These are phyloP conservation scores for Lytechinus pictus DNA, from an alignment of 35 echinoderm and acorn worm genomes.

Conservation along the genomic window DNA sequence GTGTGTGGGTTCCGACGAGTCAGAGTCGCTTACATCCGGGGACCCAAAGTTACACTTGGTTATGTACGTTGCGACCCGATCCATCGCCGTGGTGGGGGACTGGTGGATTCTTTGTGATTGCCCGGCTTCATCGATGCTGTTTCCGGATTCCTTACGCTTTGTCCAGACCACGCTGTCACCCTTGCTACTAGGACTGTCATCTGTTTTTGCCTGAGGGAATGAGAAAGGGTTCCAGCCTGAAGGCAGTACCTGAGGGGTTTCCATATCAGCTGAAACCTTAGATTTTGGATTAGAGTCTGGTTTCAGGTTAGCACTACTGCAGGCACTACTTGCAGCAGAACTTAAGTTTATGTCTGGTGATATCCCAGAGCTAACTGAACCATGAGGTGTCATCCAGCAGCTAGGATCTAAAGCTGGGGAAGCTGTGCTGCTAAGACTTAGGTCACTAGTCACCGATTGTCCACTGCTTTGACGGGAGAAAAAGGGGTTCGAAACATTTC, in stretches of 20 bases:
- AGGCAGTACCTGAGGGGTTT: constrained; percentile 54
- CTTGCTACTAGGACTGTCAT: constrained; percentile 51
- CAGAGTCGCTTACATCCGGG: constrained; percentile 73
- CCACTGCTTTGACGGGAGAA: constrained; percentile 72
- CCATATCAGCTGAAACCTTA: constrained; percentile 24
- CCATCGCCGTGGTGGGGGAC: constrained; percentile 65
- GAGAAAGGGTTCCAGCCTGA: constrained; percentile 77
- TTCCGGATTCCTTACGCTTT: constrained; percentile 64
- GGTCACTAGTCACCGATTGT: constrained; percentile 83
- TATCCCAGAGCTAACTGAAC: constrained; percentile 82
- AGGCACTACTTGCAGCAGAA: background rate
- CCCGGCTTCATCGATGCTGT: constrained; percentile 54
- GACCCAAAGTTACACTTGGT: constrained; percentile 77
- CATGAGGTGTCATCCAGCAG: constrained; percentile 62
- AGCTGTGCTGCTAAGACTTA: constrained; percentile 76
- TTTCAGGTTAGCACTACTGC: constrained; percentile 29
- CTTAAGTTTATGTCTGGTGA: constrained; percentile 65
- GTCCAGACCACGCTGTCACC: constrained; percentile 74
- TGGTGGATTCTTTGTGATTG: constrained; percentile 39
- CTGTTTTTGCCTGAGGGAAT: constrained; percentile 60
- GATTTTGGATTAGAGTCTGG: background rate
- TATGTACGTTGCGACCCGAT: constrained; percentile 68
- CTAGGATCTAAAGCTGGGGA: constrained; percentile 77
- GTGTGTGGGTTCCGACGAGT: constrained; percentile 33
- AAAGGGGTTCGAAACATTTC: constrained; percentile 56